Conservation (phyloP, 30 jellyfish, hydroid and myxozoan species). For the Aurelia sp. region DNA sequence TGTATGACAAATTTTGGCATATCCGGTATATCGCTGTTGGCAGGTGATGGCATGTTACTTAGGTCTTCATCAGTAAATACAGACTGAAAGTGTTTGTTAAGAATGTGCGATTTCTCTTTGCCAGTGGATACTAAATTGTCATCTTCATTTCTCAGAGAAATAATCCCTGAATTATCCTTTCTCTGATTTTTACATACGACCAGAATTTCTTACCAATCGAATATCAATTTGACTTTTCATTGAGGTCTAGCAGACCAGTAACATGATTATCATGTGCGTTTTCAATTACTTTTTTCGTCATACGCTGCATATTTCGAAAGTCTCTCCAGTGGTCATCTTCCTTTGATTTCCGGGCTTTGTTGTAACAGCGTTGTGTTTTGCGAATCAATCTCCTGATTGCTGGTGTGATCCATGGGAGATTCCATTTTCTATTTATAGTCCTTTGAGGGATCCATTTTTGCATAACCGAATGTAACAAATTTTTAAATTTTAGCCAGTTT, state of each 20-base stretch:
- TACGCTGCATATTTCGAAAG: constrained; percentile 44
- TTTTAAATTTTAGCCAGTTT: constrained; percentile 37
- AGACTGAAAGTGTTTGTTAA: constrained; percentile 36
- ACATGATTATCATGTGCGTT: constrained; percentile 1
- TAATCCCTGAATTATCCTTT: constrained; percentile 20
- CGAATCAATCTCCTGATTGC: constrained; percentile 14
- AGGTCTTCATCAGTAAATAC: constrained; percentile 45
- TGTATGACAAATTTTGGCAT: constrained; percentile 49
- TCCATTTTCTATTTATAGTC: constrained; percentile 44
- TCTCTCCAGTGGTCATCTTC: constrained; percentile 10
- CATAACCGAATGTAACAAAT: constrained; percentile 40
- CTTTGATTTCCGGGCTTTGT: constrained; percentile 41
- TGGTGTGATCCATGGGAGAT: constrained; percentile 59
- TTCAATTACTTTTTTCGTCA: constrained; percentile 29
- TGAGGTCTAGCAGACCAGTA: constrained; percentile 12
- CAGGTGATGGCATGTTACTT: constrained; percentile 34
- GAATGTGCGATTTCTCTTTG: constrained; percentile 39
- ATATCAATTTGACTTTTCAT: neutral
- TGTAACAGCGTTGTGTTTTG: constrained; percentile 24
- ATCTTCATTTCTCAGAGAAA: constrained; percentile 14
- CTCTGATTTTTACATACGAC: neutral
- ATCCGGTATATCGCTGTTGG: constrained; percentile 47
- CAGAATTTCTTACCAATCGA: neutral
- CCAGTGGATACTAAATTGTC: constrained; percentile 38
- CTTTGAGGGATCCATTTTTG: constrained; percentile 57